phyloP scores from a whole-genome alignment of 2,113 vertebrate genomes.

The Dunckerocampus dactyliophorus region DNA sequence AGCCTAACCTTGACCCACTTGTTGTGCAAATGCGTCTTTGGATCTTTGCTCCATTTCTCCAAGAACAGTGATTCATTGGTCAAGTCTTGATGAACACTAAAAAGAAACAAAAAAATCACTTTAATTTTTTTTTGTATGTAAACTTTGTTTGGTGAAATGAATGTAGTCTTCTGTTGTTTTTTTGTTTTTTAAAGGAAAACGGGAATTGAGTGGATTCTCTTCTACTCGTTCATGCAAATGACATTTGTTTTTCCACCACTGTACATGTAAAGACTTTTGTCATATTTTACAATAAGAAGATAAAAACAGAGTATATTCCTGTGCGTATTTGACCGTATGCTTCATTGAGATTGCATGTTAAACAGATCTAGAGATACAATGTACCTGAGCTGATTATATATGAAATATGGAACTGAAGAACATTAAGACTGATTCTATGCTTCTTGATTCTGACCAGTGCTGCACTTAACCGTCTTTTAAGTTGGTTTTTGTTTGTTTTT shows the following conservation, averaged over 20 bases:
- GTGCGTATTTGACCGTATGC: slow-evolving; percentile 83
- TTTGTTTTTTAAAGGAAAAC: slow-evolving; percentile 62
- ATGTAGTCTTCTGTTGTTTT: slow-evolving; percentile 72
- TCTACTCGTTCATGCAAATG: slow-evolving; percentile 77
- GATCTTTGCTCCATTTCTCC: slow-evolving; percentile 78
- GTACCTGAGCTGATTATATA: slow-evolving; percentile 80
- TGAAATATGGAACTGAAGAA: slow-evolving; percentile 70
- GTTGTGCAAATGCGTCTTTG: slow-evolving; percentile 86
- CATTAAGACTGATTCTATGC: slow-evolving; percentile 66
- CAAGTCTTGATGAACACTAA: slow-evolving; percentile 80
- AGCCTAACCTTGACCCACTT: slow-evolving; percentile 78
- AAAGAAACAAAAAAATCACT: slow-evolving; percentile 65
- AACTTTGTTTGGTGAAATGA: slow-evolving; percentile 83
- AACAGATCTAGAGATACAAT: slow-evolving; percentile 77
- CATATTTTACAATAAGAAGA: slow-evolving; percentile 82
- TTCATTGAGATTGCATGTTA: slow-evolving; percentile 86
- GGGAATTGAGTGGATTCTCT: slow-evolving; percentile 77
- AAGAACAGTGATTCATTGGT: slow-evolving; percentile 68
- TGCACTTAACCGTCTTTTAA: slow-evolving; percentile 78
- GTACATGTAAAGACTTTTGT: slow-evolving; percentile 76
- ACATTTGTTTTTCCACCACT: slow-evolving; percentile 72
- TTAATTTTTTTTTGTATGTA: slow-evolving; percentile 75
- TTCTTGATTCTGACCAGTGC: slow-evolving; percentile 82
- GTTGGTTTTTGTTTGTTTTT: slow-evolving; percentile 39
- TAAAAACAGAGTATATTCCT: slow-evolving; percentile 76